Evolutionary conservation across 2,888 invertebrate species (phyloP).

Genomic region (Drosophila rubida): DNA sequence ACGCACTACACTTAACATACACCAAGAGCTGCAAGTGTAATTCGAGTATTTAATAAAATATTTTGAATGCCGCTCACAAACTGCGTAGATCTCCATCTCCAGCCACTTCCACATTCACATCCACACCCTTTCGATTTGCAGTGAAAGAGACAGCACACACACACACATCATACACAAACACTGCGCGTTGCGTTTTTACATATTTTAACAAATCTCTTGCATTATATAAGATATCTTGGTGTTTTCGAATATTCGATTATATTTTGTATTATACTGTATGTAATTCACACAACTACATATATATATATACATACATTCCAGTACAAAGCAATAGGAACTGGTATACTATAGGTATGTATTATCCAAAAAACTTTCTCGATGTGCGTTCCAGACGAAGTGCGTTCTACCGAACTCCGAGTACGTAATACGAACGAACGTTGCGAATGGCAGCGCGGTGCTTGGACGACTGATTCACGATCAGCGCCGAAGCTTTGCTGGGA

Average conservation of each 20-base stretch:
- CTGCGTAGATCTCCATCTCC: not conserved
- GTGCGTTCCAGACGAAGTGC: slow-evolving; percentile 28
- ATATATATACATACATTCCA: slow-evolving; percentile 21
- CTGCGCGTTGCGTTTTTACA: not conserved
- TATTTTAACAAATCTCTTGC: not conserved
- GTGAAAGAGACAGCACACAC: not conserved
- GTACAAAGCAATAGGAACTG: slow-evolving; percentile 41
- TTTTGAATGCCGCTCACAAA: slow-evolving; percentile 5
- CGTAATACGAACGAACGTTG: slow-evolving; percentile 32
- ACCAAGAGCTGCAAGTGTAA: not conserved
- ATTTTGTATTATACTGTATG: slow-evolving; percentile 3
- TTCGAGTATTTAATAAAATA: not conserved
- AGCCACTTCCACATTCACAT: not conserved
- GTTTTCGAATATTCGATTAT: not conserved
- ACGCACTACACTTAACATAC: too few species aligned
- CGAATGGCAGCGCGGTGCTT: slow-evolving; percentile 47
- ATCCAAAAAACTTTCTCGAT: slow-evolving; percentile 68
- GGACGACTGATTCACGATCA: slow-evolving; percentile 47
- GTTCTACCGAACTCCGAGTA: slow-evolving; percentile 2
- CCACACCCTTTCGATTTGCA: not conserved
- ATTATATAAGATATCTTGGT: not conserved
- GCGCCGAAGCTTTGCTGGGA: slow-evolving; percentile 28
- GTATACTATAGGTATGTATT: slow-evolving; percentile 36
- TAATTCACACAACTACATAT: slow-evolving; percentile 17
- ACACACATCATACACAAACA: not conserved